Evolutionary conservation across 2,888 invertebrate species (phyloP).

Genomic region (Lasiommata megera): DNA sequence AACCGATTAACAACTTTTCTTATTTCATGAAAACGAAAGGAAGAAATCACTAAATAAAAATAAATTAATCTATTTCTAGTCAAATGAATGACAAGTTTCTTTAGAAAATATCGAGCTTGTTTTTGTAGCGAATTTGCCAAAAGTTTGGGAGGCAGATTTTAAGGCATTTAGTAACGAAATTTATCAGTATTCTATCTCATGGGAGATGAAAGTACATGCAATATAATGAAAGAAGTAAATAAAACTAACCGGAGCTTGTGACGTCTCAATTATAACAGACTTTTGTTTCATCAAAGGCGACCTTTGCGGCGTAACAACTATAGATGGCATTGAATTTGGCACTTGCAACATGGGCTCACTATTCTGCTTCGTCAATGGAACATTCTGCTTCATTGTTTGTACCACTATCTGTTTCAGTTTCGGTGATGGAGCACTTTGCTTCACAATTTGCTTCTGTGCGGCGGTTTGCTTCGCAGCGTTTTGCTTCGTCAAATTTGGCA

Average conservation of each 20-base stretch:
- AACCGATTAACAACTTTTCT: too few relatives aligned
- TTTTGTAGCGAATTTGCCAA: too few relatives aligned
- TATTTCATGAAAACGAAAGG: too few relatives aligned
- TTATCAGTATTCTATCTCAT: too few relatives aligned
- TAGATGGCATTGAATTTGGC: constrained; percentile 50
- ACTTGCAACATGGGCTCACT: constrained; percentile 33
- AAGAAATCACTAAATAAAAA: too few relatives aligned
- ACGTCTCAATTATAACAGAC: constrained; percentile 53
- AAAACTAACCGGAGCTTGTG: constrained; percentile 44
- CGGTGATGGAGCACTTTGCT: constrained; percentile 42
- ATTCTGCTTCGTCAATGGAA: constrained; percentile 32
- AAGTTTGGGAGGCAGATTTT: too few relatives aligned
- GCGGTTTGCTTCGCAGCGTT: constrained; percentile 31
- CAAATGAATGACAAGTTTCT: too few relatives aligned
- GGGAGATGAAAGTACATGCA: too few relatives aligned
- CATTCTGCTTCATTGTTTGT: constrained; percentile 32
- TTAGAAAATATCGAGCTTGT: too few relatives aligned
- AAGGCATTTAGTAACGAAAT: too few relatives aligned
- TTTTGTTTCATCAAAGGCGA: constrained; percentile 64
- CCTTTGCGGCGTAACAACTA: constrained; percentile 53
- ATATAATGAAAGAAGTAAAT: too few relatives aligned
- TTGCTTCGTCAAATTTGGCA: constrained; percentile 26
- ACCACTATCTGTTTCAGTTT: constrained; percentile 39
- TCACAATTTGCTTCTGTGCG: constrained; percentile 32
- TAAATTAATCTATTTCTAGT: too few relatives aligned